These are phyloP conservation scores for Darevskia mixta DNA, from an alignment of 2,797 vertebrate species.

Conservation along the genomic window DNA sequence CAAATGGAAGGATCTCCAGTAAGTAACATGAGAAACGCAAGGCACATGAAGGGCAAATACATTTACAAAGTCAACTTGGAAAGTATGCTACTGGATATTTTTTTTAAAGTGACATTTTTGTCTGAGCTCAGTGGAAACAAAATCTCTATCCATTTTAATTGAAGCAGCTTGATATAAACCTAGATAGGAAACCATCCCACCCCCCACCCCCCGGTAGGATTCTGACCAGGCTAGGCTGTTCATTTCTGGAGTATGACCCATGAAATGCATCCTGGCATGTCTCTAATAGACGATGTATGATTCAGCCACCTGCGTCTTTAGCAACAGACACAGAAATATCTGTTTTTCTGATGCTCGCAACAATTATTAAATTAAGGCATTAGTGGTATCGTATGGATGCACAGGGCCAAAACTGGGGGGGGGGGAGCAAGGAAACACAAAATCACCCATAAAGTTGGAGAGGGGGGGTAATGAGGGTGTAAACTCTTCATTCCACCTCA, in stretches of 20 bases:
- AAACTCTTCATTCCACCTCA: rapidly evolving
- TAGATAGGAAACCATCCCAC: neutral
- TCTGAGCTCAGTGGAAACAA: constrained; percentile 20
- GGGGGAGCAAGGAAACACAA: rapidly evolving
- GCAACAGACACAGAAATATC: rapidly evolving
- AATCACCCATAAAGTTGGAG: neutral
- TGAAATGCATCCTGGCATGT: rapidly evolving
- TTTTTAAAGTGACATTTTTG: constrained; percentile 53
- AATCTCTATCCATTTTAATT: constrained; percentile 44
- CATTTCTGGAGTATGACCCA: neutral
- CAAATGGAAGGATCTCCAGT: constrained; percentile 10
- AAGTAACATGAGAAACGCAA: constrained; percentile 33
- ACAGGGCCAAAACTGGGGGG: neutral
- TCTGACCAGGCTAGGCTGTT: neutral
- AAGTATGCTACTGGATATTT: neutral
- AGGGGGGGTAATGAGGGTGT: neutral
- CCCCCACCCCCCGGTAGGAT: neutral
- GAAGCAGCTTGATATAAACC: constrained; percentile 48
- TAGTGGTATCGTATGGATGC: neutral
- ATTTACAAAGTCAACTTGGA: constrained; percentile 57
- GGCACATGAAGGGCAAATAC: constrained; percentile 62
- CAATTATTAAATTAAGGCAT: neutral
- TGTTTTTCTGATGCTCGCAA: neutral
- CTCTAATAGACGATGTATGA: neutral
- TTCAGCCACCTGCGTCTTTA: neutral